A percentile compares a stretch with the other conserved stretches of the same genome.
Conservation (phyloP, 2,888 invertebrate species). For the Monoplex corrugatus region DNA sequence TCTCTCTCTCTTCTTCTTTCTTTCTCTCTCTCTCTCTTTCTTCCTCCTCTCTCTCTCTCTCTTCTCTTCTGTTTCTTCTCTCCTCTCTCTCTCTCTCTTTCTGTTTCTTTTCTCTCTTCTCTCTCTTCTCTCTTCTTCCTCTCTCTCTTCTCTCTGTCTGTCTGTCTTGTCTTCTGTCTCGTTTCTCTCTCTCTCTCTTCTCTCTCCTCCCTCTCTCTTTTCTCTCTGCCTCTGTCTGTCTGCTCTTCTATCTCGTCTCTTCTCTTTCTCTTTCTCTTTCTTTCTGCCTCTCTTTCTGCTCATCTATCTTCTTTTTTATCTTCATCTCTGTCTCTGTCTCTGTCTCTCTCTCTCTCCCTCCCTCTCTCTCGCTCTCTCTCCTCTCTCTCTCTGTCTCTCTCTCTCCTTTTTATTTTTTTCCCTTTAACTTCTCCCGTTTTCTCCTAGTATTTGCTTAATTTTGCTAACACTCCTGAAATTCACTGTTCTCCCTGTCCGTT, state of each 20-base stretch:
- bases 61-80: too few species aligned
- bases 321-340: too few species aligned
- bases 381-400: neutral
- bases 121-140: too few species aligned
- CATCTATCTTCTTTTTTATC: neutral
- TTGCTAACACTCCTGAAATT: too few species aligned
- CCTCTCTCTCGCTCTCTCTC: neutral
- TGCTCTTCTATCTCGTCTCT: neutral
- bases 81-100: conserved; percentile 34
- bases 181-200: neutral
- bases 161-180: too few species aligned
- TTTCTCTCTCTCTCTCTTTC: neutral
- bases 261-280: neutral
- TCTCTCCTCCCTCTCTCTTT: too few species aligned
- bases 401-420: too few species aligned
- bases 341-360: neutral
- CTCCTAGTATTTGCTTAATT: too few species aligned
- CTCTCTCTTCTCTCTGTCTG: neutral
- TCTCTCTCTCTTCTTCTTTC: conserved; percentile 24
- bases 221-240: neutral
- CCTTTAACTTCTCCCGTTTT: too few species aligned
- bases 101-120: neutral
- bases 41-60: conserved; percentile 5
- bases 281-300: neutral
- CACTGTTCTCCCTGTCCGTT: too few species aligned